These are phyloP conservation scores for Dicaeum eximium DNA, from an alignment of 2,113 vertebrate species.

Conservation along the genomic window DNA sequence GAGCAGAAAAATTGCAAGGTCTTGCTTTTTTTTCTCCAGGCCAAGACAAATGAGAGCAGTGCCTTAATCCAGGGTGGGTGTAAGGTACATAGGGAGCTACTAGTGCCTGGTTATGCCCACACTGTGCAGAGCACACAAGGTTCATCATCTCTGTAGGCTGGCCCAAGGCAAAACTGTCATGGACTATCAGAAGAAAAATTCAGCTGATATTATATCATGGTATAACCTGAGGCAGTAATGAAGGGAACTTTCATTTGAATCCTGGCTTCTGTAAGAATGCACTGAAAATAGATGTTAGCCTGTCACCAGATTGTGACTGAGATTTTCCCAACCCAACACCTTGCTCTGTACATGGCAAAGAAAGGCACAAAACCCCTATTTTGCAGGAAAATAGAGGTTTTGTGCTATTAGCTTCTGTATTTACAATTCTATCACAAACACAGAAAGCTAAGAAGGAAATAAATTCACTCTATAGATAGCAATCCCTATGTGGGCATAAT, in stretches of 20 bases:
- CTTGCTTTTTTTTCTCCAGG: background rate
- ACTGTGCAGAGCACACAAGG: background rate
- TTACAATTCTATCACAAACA: background rate
- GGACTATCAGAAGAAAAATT: background rate
- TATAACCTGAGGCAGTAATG: background rate
- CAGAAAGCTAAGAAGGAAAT: background rate
- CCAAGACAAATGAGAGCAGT: background rate
- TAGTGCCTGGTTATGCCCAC: background rate
- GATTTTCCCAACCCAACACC: background rate
- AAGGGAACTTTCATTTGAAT: background rate
- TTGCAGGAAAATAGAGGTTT: background rate
- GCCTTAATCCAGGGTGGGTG: background rate
- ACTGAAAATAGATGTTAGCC: background rate
- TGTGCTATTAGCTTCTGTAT: background rate
- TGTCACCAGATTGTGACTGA: background rate
- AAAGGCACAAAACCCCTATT: too few species aligned
- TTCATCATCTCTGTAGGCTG: background rate
- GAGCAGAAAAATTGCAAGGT: background rate
- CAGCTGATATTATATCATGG: background rate
- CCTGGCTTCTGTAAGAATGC: background rate
- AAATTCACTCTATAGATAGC: background rate
- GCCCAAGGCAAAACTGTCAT: constrained; percentile 19
- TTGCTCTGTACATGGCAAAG: background rate
- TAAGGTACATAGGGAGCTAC: background rate
- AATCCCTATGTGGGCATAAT: background rate